Percentiles rank a stretch among this genome's conserved stretches.
phyloP scores from a whole-genome alignment of 2,113 vertebrate genomes.

The Stercorarius parasiticus region DNA sequence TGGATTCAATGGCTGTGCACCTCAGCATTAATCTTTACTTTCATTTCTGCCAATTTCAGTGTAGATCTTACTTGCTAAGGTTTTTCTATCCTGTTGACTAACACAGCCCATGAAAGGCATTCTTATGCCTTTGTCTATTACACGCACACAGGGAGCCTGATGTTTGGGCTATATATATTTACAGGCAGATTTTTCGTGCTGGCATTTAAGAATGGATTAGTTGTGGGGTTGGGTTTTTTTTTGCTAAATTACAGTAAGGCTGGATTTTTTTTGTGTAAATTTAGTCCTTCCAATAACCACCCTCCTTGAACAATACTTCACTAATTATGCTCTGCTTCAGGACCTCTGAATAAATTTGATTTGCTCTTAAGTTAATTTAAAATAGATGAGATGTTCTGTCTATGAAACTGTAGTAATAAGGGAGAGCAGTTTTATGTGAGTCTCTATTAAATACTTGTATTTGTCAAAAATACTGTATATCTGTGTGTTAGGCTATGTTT shows the following conservation, averaged over 20 bases:
- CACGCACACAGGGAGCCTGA: not conserved
- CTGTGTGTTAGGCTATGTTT: not conserved
- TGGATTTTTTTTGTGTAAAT: not conserved
- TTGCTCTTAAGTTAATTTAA: slow-evolving; percentile 19
- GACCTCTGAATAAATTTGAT: slow-evolving; percentile 13
- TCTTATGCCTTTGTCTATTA: not conserved
- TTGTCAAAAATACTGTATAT: not conserved
- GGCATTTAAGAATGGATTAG: not conserved
- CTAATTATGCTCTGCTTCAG: not conserved
- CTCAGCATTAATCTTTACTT: not conserved
- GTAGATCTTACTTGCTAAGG: not conserved
- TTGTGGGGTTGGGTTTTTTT: not conserved
- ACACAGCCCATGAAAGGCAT: not conserved
- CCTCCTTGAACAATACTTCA: not conserved
- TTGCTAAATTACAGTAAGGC: not conserved
- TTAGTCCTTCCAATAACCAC: not conserved
- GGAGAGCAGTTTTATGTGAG: not conserved
- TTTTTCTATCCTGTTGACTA: not conserved
- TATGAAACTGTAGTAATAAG: not conserved
- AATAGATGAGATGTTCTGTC: not conserved
- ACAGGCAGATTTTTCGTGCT: not conserved
- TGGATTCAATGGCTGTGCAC: rapidly evolving
- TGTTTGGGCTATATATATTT: not conserved
- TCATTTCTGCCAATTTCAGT: not conserved
- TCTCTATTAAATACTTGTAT: not conserved